Evolutionary conservation across 2,113 vertebrate species (phyloP).

Genomic region (Nothobranchius furzeri): DNA sequence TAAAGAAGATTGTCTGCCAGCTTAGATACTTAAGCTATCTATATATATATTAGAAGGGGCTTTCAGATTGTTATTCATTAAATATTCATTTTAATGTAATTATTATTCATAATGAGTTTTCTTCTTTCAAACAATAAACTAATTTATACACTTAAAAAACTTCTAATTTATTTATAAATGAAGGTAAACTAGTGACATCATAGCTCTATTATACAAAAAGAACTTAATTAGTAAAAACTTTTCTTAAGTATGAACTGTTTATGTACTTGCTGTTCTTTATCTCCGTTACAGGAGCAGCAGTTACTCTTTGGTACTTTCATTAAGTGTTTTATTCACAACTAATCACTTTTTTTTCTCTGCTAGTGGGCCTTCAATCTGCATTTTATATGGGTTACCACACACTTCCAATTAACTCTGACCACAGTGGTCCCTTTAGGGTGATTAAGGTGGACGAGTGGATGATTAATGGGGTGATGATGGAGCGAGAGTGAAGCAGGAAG

Average conservation of each 20-base stretch:
- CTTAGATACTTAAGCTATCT: slow-evolving; percentile 15
- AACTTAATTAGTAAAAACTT: background rate
- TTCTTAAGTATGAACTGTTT: background rate
- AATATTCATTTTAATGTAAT: background rate
- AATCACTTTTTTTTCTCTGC: slow-evolving; percentile 19
- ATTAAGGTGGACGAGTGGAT: slow-evolving; percentile 21
- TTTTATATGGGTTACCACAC: slow-evolving; percentile 33
- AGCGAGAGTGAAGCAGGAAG: slow-evolving; percentile 12
- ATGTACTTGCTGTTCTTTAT: background rate
- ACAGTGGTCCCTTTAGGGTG: slow-evolving; percentile 11
- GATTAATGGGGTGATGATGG: slow-evolving; percentile 20
- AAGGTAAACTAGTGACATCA: background rate
- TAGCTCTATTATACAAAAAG: background rate
- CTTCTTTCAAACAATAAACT: too few relatives aligned
- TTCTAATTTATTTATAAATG: background rate
- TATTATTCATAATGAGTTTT: background rate
- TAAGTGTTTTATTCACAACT: slow-evolving; percentile 12
- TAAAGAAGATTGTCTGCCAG: slow-evolving; percentile 13
- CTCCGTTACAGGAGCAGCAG: background rate
- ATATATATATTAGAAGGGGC: slow-evolving; percentile 11
- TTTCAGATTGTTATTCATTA: slow-evolving; percentile 2
- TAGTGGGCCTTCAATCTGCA: slow-evolving; percentile 42
- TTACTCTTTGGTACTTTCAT: background rate
- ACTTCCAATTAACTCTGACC: slow-evolving; percentile 40
- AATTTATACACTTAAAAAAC: too few relatives aligned